A percentile compares a stretch with the other conserved stretches of the same genome.
Conservation (phyloP, 2,888 invertebrate genomes). For the Eumerus sabulonum region DNA sequence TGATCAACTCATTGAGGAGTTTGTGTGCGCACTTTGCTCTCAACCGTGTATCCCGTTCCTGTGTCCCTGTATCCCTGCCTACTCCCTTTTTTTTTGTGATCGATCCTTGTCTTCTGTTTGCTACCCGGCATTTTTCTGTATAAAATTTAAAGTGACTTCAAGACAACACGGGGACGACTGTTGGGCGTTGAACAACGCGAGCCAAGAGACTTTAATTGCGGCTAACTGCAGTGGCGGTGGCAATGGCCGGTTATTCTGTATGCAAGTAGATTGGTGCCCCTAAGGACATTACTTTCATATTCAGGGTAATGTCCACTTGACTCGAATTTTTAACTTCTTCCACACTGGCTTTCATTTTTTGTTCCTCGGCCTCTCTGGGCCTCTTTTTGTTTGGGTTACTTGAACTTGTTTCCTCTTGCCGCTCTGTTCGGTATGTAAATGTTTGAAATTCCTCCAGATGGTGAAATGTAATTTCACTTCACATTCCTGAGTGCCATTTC, state of each 20-base stretch:
- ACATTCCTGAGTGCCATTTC: constrained; percentile 19
- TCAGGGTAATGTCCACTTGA: constrained; percentile 64
- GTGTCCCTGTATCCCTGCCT: neutral
- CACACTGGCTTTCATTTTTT: neutral
- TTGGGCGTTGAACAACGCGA: constrained; percentile 27
- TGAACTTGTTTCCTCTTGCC: too few species aligned
- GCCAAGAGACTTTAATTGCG: constrained; percentile 61
- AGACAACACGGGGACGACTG: constrained; percentile 29
- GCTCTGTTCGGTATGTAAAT: too few species aligned
- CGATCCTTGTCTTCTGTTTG: neutral
- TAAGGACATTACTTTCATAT: constrained; percentile 55
- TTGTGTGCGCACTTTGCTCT: constrained; percentile 32
- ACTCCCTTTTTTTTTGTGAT: too few species aligned
- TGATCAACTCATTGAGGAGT: constrained; percentile 63
- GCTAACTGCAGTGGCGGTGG: constrained; percentile 56
- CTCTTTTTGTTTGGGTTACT: too few species aligned
- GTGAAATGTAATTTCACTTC: constrained; percentile 50
- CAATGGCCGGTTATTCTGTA: constrained; percentile 30
- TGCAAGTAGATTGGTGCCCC: constrained; percentile 6
- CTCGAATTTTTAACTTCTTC: constrained; percentile 41
- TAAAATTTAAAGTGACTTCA: constrained; percentile 53
- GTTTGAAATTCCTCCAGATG: neutral
- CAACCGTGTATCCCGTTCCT: neutral
- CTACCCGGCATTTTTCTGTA: neutral
- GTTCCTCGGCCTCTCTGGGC: neutral